A percentile compares a stretch with the other conserved stretches of the same genome.
Evolutionary conservation across 2,888 invertebrate species (phyloP).

Genomic region (Desoria tigrina): DNA sequence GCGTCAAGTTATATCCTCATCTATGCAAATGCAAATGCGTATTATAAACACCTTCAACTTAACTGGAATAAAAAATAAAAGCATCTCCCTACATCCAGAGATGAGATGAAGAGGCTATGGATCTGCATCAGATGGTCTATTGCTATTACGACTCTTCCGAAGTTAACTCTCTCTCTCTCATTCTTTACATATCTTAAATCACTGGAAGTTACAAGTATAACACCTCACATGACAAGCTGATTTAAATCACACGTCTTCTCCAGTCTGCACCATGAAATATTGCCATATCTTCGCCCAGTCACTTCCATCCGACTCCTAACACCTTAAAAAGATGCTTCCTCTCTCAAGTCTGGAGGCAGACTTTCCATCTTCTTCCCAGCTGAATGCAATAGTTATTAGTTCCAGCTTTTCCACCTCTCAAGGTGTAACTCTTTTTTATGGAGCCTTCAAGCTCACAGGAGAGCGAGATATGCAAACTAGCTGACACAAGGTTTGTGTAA

Average conservation of each 20-base stretch:
- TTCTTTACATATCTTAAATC: slow-evolving; percentile 12
- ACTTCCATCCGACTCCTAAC: slow-evolving; percentile 1
- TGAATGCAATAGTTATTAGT: not conserved
- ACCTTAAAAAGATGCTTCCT: slow-evolving; percentile 13
- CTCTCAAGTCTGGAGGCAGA: not conserved
- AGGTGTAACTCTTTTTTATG: not conserved
- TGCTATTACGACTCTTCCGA: not conserved
- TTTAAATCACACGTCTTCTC: slow-evolving; percentile 40
- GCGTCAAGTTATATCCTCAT: too few species aligned
- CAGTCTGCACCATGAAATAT: slow-evolving; percentile 33
- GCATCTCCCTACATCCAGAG: too few species aligned
- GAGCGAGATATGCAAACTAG: slow-evolving; percentile 5
- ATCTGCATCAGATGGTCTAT: too few species aligned
- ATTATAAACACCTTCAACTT: too few species aligned
- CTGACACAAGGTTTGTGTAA: slow-evolving; percentile 1
- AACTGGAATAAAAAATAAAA: too few species aligned
- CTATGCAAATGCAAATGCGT: too few species aligned
- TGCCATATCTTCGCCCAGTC: slow-evolving; percentile 26
- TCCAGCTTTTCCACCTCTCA: not conserved
- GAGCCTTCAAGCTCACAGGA: too few species aligned
- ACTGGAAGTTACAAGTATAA: slow-evolving; percentile 16
- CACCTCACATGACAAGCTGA: slow-evolving; percentile 45
- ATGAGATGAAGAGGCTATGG: too few species aligned
- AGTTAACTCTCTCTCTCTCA: slow-evolving; percentile 4
- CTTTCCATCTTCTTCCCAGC: not conserved